Percentiles rank a stretch among this genome's conserved stretches.
phyloP scores from a whole-genome alignment of 2,888 invertebrate species.

The Drosophila borborema region DNA sequence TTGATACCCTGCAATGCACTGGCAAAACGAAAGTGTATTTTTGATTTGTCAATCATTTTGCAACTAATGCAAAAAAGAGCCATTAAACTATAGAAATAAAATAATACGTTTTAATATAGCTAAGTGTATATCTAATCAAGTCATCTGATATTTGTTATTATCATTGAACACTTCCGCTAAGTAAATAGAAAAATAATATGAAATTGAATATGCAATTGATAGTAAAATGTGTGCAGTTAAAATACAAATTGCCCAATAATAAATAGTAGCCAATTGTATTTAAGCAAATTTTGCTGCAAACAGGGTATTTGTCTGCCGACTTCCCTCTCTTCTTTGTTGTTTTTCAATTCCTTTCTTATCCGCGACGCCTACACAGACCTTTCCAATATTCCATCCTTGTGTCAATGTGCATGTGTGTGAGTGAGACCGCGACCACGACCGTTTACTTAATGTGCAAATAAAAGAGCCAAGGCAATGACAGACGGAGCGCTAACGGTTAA shows the following conservation, averaged over 20 bases:
- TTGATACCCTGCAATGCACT: background rate
- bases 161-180: background rate
- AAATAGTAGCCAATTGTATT: background rate
- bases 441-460: constrained; percentile 50
- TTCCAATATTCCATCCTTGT: constrained; percentile 15
- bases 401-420: constrained; percentile 20
- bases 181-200: background rate
- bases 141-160: background rate
- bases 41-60: background rate
- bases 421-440: constrained; percentile 5
- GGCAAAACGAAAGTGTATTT: background rate
- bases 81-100: background rate
- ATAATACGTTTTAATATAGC: background rate
- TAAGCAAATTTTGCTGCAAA: background rate
- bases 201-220: background rate
- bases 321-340: background rate
- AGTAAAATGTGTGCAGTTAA: background rate
- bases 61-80: background rate
- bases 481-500: constrained; percentile 34
- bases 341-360: constrained; percentile 24
- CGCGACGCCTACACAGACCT: constrained; percentile 8
- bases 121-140: background rate
- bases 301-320: background rate
- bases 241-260: background rate
- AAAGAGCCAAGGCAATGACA: constrained; percentile 30